Base-by-base conservation (phyloP, 2,888 invertebrate genomes). In the Drosophila nr. perissopoda region DNA sequence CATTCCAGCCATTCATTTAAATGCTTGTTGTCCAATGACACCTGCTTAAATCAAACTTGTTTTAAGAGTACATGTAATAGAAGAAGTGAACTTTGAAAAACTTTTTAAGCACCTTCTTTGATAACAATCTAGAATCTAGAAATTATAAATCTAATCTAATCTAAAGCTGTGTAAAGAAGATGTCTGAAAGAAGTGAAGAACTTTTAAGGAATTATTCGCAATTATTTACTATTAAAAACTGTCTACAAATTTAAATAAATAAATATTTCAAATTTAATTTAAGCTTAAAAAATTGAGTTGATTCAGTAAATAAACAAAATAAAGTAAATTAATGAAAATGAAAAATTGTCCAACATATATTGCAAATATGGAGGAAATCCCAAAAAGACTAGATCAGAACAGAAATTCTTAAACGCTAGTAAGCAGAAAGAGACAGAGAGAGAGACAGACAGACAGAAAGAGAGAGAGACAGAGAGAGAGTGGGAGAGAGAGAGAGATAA, bases 11-110 rank as follows among this genome's bases (percentile, higher is more conserved):
- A 38, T 10, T 49, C 78, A 68, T 54, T 69, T 68, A 61, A 57
- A 66, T 48, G 45, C n/a, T 8, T 56, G 6, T 42, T 33, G 10
- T 34, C n/a, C 11, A 38, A 64, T 76, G 73, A 64, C 63, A 76
- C 27, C n/a, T 11, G 69, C 36, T 13, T 10, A 42, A 33, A 4
- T n/a, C 7, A 45, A 4, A 45, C 21, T 7, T 21, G 0, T 21
- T 16, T 21, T 7, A 16, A 18, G 18, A 1, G 27, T 18, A 27
- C 6, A 2, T 18, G 5, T 3, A 6, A 29, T 18, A 10, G 18
- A 49, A 27, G 4, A 25, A 45, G 3, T 16, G 0, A 48, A 48
- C 2, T 2, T 11, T 27, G 27, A 16, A 45, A 3, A 27, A 16
- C 34, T 34, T 10, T 27, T 18, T 1, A 18, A 34, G 5, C 34